A percentile compares a stretch with the other conserved stretches of the same genome.
Evolutionary conservation across 92 coral and sea anemone genomes (phyloP).

Genomic region (Epizoanthus rinbou): DNA sequence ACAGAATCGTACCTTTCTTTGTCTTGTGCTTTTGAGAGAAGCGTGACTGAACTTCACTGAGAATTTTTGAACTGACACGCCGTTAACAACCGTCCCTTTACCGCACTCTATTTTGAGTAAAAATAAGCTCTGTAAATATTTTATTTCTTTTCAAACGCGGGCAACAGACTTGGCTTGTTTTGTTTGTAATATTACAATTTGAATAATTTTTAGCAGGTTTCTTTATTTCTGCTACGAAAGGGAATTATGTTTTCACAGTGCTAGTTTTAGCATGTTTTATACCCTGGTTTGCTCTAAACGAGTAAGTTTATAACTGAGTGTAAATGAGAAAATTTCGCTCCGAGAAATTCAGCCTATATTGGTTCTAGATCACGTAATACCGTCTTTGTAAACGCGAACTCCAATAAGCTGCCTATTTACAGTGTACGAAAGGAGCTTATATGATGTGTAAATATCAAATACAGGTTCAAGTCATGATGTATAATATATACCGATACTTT

Average conservation of each 20-base stretch:
- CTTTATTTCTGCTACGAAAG: neutral
- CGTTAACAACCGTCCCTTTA: neutral
- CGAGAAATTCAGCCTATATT: neutral
- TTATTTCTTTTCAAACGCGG: neutral
- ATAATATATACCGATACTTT: neutral
- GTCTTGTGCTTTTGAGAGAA: neutral
- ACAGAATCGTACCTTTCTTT: neutral
- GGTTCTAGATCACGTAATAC: neutral
- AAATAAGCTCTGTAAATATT: neutral
- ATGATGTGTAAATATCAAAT: slow-evolving; percentile 15
- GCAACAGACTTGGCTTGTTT: neutral
- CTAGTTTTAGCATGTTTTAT: neutral
- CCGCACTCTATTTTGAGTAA: neutral
- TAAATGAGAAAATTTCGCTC: neutral
- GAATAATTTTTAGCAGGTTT: neutral
- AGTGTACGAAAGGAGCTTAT: slow-evolving; percentile 9
- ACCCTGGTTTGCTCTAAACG: neutral
- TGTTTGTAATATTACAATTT: neutral
- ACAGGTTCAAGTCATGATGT: neutral
- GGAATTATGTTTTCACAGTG: neutral
- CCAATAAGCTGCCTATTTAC: slow-evolving; percentile 4
- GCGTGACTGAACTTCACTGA: neutral
- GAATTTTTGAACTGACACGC: neutral
- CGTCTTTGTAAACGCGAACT: neutral
- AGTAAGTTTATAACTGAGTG: neutral